phyloP scores from a whole-genome alignment of 2,888 invertebrate genomes.

The Stratiomys singularior region DNA sequence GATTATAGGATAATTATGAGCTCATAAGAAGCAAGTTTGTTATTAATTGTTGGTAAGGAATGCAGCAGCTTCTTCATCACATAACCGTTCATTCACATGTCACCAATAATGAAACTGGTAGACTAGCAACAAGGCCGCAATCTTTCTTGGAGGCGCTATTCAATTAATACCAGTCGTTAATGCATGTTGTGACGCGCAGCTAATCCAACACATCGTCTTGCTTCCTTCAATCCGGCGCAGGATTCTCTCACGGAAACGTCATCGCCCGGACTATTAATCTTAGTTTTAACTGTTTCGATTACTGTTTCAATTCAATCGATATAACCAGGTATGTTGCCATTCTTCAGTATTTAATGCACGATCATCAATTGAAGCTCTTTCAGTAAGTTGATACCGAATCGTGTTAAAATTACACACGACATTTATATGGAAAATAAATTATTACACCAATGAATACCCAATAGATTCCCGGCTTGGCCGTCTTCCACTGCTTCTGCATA shows the following conservation, averaged over 20 bases:
- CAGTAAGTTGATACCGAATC: conserved; percentile 34
- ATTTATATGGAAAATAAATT: conserved; percentile 41
- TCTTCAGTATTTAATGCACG: conserved; percentile 19
- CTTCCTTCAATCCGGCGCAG: too few species aligned
- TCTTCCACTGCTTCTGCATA: background rate
- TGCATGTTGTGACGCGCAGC: too few species aligned
- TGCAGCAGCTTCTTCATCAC: too few species aligned
- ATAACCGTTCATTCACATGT: too few species aligned
- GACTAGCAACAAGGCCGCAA: too few species aligned
- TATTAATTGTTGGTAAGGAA: too few species aligned
- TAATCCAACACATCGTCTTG: too few species aligned
- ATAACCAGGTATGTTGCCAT: background rate
- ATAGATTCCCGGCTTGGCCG: background rate
- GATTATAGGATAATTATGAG: too few species aligned
- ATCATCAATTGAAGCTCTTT: conserved; percentile 24
- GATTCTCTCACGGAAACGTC: conserved; percentile 8
- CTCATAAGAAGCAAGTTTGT: too few species aligned
- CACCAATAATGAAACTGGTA: too few species aligned
- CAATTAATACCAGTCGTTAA: too few species aligned
- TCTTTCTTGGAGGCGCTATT: too few species aligned
- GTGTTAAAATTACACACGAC: conserved; percentile 44
- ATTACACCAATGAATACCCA: conserved; percentile 26
- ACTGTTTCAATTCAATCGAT: conserved; percentile 34
- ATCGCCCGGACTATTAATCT: background rate
- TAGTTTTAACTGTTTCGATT: conserved; percentile 31